Evolutionary conservation across 1,140 invertebrate genomes (phyloP).

Genomic region (silkworm (Bombyx mori)): DNA sequence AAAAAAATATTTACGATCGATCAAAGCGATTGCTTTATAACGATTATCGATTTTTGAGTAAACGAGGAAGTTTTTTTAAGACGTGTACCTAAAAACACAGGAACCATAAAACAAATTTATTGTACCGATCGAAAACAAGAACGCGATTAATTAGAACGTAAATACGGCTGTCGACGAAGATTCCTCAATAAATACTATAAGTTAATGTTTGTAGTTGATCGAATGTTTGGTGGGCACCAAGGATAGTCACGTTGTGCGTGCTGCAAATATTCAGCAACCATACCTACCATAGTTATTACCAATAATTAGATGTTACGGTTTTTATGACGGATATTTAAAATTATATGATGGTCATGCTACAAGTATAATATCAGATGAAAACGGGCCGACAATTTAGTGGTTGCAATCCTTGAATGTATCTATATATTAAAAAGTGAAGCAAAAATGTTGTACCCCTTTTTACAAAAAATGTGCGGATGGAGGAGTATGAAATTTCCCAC

Average conservation of each 20-base stretch:
- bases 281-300: conserved; percentile 9
- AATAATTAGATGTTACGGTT: conserved; percentile 19
- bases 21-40: too few relatives aligned
- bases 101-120: not conserved
- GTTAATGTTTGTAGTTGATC: conserved; percentile 32
- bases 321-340: conserved; percentile 11
- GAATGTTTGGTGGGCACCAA: conserved; percentile 21
- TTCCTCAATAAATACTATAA: conserved; percentile 29
- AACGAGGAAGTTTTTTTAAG: too few relatives aligned
- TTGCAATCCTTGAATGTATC: too few relatives aligned
- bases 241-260: conserved; percentile 42
- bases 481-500: too few relatives aligned
- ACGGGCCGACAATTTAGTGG: too few relatives aligned
- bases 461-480: too few relatives aligned
- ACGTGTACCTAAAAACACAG: not conserved
- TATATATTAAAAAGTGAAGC: too few relatives aligned
- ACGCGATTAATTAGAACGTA: conserved; percentile 1
- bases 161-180: conserved; percentile 4
- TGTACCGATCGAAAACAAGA: not conserved
- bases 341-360: too few relatives aligned
- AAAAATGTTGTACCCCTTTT: too few relatives aligned
- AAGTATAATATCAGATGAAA: too few relatives aligned
- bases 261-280: conserved; percentile 22
- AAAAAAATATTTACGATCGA: too few relatives aligned
- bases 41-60: too few relatives aligned